Percentiles rank a stretch among this genome's conserved stretches.
Evolutionary conservation across 2,888 invertebrate genomes (phyloP).

Genomic region (Thymelicus acteon): DNA sequence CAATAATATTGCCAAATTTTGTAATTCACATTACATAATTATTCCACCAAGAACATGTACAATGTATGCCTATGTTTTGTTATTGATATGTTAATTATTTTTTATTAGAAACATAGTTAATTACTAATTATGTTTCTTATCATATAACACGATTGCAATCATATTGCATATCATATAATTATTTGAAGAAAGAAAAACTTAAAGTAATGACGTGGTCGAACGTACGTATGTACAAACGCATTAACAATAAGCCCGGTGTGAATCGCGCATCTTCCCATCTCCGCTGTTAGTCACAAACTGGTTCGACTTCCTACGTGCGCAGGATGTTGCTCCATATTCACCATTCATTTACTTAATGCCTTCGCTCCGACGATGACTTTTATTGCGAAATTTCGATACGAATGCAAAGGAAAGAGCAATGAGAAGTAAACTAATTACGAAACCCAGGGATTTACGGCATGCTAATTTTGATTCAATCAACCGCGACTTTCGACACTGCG

Average conservation of each 20-base stretch:
- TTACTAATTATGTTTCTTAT: too few species aligned
- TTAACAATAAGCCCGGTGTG: slow-evolving; percentile 21
- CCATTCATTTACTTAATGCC: slow-evolving; percentile 76
- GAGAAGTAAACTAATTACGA: slow-evolving; percentile 12
- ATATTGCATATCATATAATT: too few species aligned
- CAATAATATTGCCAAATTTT: too few species aligned
- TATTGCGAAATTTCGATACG: slow-evolving; percentile 67
- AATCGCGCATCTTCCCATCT: slow-evolving; percentile 61
- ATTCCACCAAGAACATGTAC: too few species aligned
- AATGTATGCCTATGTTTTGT: too few species aligned
- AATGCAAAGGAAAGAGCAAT: slow-evolving; percentile 46
- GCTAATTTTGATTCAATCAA: slow-evolving; percentile 22
- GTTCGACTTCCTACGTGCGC: slow-evolving; percentile 73
- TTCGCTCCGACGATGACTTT: slow-evolving; percentile 58
- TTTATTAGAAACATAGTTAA: too few species aligned
- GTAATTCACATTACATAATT: too few species aligned
- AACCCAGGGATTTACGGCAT: slow-evolving; percentile 9
- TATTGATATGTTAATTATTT: too few species aligned
- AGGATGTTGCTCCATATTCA: slow-evolving; percentile 81
- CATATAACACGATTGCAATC: too few species aligned
- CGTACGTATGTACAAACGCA: slow-evolving; percentile 20
- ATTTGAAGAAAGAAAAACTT: too few species aligned
- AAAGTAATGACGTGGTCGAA: too few species aligned
- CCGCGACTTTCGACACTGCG: slow-evolving; percentile 3
- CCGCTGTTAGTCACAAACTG: slow-evolving; percentile 75